Conservation (phyloP, 2,888 invertebrate species). For the Apotomis betuletana region DNA sequence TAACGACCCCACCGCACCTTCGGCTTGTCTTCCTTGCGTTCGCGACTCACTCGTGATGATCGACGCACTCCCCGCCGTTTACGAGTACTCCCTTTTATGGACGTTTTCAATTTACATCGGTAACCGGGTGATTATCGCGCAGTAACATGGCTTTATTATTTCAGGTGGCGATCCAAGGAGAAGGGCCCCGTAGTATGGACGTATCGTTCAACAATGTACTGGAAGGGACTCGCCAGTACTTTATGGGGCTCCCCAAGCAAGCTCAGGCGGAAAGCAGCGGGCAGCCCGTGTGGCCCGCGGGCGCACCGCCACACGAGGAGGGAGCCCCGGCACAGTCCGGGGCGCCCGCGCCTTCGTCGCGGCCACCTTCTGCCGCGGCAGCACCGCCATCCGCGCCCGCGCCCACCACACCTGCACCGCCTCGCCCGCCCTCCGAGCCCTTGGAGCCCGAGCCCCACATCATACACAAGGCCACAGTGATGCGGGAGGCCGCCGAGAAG, state of each 20-base stretch:
- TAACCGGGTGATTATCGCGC: slow-evolving; percentile 6
- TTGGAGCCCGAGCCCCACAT: slow-evolving; percentile 82
- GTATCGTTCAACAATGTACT: slow-evolving; percentile 90
- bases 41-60: slow-evolving; percentile 45
- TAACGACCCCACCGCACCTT: slow-evolving; percentile 69
- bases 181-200: slow-evolving; percentile 86
- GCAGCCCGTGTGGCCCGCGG: slow-evolving; percentile 68
- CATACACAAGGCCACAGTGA: slow-evolving; percentile 81
- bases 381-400: slow-evolving; percentile 63
- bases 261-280: slow-evolving; percentile 70
- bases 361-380: slow-evolving; percentile 80
- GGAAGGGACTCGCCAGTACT: slow-evolving; percentile 93
- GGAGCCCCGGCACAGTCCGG: slow-evolving; percentile 75
- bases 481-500: slow-evolving; percentile 80
- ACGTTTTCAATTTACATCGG: slow-evolving; percentile 12
- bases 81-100: slow-evolving; percentile 34
- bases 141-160: slow-evolving; percentile 48
- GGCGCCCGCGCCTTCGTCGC: slow-evolving; percentile 73
- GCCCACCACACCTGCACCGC: slow-evolving; percentile 66
- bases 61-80: slow-evolving; percentile 38
- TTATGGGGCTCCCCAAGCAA: slow-evolving; percentile 89
- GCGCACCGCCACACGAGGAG: slow-evolving; percentile 66
- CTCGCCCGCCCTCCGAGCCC: slow-evolving; percentile 78
- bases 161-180: slow-evolving; percentile 63
- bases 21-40: slow-evolving; percentile 51